Conservation (phyloP, 2,888 invertebrate species). For the Yponomeuta sedellus region DNA sequence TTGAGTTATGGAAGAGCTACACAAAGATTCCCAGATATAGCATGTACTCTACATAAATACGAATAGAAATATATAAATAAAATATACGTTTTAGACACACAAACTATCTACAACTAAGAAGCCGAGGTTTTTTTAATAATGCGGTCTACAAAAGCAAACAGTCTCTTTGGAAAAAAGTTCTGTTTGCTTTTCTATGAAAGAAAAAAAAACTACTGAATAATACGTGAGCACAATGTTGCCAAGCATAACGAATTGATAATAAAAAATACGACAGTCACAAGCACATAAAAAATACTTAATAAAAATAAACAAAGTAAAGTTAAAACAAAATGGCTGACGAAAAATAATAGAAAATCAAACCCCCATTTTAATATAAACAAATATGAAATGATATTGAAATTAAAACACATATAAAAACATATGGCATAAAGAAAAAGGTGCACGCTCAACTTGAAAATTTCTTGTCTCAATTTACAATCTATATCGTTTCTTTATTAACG, state of each 20-base stretch:
- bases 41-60: slow-evolving; percentile 38
- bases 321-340: slow-evolving; percentile 15
- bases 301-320: slow-evolving; percentile 28
- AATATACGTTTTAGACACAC: slow-evolving; percentile 50
- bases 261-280: slow-evolving; percentile 63
- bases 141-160: slow-evolving; percentile 68
- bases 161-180: slow-evolving; percentile 40
- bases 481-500: too few relatives aligned
- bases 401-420: slow-evolving; percentile 6
- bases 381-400: not conserved
- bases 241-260: slow-evolving; percentile 72
- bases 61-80: slow-evolving; percentile 25
- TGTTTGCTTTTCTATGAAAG: slow-evolving; percentile 50
- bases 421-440: not conserved
- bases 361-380: not conserved
- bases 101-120: slow-evolving; percentile 58
- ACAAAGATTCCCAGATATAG: slow-evolving; percentile 37
- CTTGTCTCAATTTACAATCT: too few relatives aligned
- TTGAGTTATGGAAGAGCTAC: slow-evolving; percentile 18
- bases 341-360: slow-evolving; percentile 7
- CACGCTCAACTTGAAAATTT: too few relatives aligned
- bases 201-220: slow-evolving; percentile 35
- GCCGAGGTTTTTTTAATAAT: slow-evolving; percentile 46
- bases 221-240: slow-evolving; percentile 75
- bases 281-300: slow-evolving; percentile 50